Conservation (phyloP, 2,888 invertebrate genomes). For the Drosophila setosimentum region DNA sequence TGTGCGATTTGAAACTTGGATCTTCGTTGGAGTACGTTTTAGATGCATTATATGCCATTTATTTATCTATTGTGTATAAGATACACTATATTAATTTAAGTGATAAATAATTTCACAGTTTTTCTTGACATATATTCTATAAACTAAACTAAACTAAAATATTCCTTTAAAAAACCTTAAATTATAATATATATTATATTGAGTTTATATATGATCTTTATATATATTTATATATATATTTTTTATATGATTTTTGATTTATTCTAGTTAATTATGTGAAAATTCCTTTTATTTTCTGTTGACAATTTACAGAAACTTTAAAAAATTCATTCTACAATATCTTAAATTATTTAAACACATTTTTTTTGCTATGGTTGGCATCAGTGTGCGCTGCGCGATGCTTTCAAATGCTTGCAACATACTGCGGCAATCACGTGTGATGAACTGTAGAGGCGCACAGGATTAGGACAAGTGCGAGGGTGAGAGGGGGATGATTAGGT, state of each 20-base stretch:
- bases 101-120: background rate
- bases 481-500: background rate
- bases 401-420: slow-evolving; percentile 54
- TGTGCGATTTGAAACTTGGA: too few species aligned
- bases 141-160: too few species aligned
- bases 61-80: background rate
- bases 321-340: background rate
- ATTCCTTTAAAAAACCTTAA: too few species aligned
- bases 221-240: background rate
- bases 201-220: background rate
- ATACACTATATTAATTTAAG: background rate
- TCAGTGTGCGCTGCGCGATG: slow-evolving; percentile 46
- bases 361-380: background rate
- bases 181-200: too few species aligned
- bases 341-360: background rate
- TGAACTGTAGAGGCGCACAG: slow-evolving; percentile 53
- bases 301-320: background rate
- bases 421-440: slow-evolving; percentile 65
- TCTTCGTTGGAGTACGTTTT: background rate
- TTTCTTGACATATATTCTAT: background rate
- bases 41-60: background rate
- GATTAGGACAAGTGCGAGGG: slow-evolving; percentile 17
- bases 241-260: background rate
- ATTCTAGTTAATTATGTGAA: background rate
- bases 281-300: background rate